Evolutionary conservation across 2,113 vertebrate species (phyloP).

Genomic region (Hyaena hyaena): DNA sequence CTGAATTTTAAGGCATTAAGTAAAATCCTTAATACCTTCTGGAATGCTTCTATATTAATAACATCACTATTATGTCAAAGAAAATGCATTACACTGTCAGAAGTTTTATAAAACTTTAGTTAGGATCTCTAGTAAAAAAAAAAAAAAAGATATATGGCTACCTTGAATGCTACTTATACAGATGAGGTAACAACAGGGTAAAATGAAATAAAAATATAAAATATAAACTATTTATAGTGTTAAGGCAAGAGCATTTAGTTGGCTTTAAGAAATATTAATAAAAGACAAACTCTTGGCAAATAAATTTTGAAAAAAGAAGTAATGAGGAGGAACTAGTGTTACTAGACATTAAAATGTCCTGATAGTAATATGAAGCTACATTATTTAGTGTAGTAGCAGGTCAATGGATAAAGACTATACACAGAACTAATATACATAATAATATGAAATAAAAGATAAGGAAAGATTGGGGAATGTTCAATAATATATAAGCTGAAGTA

Average conservation of each 20-base stretch:
- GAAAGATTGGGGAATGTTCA: neutral
- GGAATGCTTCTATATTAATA: neutral
- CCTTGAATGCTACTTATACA: neutral
- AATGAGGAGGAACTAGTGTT: neutral
- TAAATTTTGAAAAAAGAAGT: neutral
- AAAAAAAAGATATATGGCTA: neutral
- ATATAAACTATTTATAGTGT: neutral
- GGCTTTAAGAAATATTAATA: neutral
- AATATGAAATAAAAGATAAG: neutral
- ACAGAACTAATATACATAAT: neutral
- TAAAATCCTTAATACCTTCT: conserved; percentile 19
- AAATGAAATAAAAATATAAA: neutral
- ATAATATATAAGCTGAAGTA: neutral
- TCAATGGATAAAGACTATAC: neutral
- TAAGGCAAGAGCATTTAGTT: neutral
- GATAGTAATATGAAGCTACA: neutral
- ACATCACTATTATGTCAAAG: neutral
- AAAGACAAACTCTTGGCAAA: conserved; percentile 1
- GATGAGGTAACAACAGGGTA: neutral
- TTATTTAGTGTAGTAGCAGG: neutral
- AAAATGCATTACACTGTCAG: neutral
- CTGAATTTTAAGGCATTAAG: conserved; percentile 2
- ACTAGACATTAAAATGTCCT: neutral
- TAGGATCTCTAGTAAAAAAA: neutral
- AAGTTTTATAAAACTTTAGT: neutral